phyloP scores from a whole-genome alignment of 2,113 vertebrate species.

The Grus americana region DNA sequence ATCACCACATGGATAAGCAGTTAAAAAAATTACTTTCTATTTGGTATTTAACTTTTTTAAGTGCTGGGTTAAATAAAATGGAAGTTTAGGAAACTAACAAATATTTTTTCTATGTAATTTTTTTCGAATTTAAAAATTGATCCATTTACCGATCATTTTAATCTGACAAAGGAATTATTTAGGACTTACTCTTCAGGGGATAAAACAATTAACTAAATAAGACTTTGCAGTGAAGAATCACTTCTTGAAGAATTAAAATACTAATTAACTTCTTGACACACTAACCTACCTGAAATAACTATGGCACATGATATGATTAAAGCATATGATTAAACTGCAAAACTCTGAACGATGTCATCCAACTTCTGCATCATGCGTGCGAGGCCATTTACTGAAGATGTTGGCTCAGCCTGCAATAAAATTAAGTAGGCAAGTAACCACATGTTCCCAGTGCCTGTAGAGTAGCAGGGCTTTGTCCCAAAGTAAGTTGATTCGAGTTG shows the following conservation, averaged over 20 bases:
- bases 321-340: neutral
- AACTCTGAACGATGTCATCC: neutral
- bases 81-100: neutral
- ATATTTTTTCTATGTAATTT: neutral
- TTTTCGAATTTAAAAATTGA: neutral
- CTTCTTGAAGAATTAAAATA: neutral
- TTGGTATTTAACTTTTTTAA: neutral
- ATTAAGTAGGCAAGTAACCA: neutral
- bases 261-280: neutral
- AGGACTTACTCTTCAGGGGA: neutral
- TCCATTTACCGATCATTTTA: neutral
- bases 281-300: neutral
- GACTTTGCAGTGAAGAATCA: neutral
- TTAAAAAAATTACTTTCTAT: neutral
- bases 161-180: neutral
- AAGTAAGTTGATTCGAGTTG: neutral
- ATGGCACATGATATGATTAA: neutral
- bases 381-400: neutral
- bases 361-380: fast-evolving
- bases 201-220: neutral
- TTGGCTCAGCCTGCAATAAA: neutral
- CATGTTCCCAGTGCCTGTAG: neutral
- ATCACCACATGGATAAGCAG: neutral
- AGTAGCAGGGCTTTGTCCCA: neutral
- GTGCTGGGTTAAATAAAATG: neutral